phyloP scores from a whole-genome alignment of 2,888 invertebrate genomes.

The Marasmarcha lunaedactyla region DNA sequence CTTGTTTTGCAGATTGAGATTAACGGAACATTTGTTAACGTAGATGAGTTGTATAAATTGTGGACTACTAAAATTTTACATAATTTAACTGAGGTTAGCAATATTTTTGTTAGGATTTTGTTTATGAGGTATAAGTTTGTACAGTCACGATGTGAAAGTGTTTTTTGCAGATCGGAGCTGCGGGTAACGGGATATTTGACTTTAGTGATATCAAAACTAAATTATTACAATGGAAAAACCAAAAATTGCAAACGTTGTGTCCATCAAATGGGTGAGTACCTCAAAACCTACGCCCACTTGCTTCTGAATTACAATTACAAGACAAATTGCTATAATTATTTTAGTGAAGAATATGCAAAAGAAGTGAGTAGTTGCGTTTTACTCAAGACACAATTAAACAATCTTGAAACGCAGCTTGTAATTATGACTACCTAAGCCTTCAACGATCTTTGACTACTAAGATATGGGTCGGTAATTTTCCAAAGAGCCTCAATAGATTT shows the following conservation, averaged over 20 bases:
- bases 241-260: constrained; percentile 51
- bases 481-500: no score
- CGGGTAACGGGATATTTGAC: constrained; percentile 52
- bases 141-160: not conserved
- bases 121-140: not conserved
- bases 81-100: constrained; percentile 55
- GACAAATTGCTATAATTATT: no score
- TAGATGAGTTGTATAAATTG: constrained; percentile 13
- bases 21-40: constrained; percentile 42
- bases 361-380: no score
- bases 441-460: no score
- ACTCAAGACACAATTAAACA: no score
- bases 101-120: constrained; percentile 1
- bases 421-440: no score
- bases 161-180: constrained; percentile 37
- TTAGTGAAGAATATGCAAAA: no score
- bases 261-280: constrained; percentile 55
- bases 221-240: constrained; percentile 59
- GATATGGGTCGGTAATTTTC: no score
- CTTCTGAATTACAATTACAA: no score
- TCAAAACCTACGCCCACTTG: no score
- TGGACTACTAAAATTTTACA: constrained; percentile 24
- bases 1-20: constrained; percentile 35
- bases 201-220: constrained; percentile 58
- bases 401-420: no score